Evolutionary conservation across 2,888 invertebrate species (phyloP), one percentile per base, ranked within the genome.

Genomic region (Cerastis rubricosa): DNA sequence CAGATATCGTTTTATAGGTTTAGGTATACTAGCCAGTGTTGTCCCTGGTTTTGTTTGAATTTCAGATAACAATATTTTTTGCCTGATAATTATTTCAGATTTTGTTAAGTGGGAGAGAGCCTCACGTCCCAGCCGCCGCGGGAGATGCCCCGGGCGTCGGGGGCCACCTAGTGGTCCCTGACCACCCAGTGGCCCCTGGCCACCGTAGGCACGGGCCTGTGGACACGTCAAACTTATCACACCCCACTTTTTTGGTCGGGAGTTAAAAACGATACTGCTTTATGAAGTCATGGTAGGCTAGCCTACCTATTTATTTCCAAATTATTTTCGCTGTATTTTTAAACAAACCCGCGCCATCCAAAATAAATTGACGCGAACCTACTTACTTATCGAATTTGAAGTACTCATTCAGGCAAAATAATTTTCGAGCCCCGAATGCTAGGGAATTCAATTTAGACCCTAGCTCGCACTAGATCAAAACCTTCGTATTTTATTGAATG

Each of bases 1-100:
- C 70, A 78, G 87, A 87, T 87, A 85, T 81, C 71, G 71, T 72
- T 75, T 79, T 81, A 84, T 84, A 77, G 77, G 66, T 85, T 72
- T 72, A 69, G 35, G 54, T 81, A 71, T 45, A 81, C 57, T 35
- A 51, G 25, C 51, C 74, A 61, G 69, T 51, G 40, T 70, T 72
- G 40, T 40, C 5, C 14, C 19, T 17, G n/a, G 59, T 12, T 54
- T 70, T 49, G 22, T 45, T 19, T 66, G 22, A 29, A n/a, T 14
- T 69, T 69, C 9, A 25, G 12, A 59, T 51, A 59, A 0, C 3
- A 25, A 17, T 25, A 8, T 11, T 2, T 47, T 19, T 43, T 7
- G 11, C 3, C 3, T 22, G 9, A 19, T 54, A 68, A 40, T n/a
- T 17, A n/a, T 49, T 49, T 29, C 12, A 47, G 59, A 2, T 4